These are phyloP conservation scores for Synaphobranchus kaupii DNA, from an alignment of 2,797 vertebrate genomes.

Conservation along the genomic window DNA sequence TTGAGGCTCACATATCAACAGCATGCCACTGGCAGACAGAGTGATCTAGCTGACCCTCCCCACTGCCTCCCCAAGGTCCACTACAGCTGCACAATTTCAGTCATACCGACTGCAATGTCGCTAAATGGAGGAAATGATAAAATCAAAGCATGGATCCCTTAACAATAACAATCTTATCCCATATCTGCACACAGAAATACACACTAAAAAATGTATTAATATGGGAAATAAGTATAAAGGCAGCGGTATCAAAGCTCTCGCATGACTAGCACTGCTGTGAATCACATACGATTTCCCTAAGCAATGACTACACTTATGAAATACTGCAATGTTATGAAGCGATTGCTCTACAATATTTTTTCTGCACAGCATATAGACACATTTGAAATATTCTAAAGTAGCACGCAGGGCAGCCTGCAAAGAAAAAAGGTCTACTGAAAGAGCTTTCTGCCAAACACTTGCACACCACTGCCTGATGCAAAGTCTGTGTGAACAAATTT, in stretches of 20 bases:
- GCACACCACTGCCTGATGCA: not conserved
- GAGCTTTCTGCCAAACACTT: not conserved
- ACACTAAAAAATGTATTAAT: not conserved
- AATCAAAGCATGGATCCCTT: not conserved
- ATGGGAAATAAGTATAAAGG: not conserved
- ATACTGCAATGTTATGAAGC: not conserved
- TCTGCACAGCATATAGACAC: not conserved
- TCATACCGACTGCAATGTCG: not conserved
- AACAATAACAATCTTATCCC: not conserved
- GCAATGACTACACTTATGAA: not conserved
- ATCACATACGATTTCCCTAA: not conserved
- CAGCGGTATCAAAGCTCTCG: not conserved
- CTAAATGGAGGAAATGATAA: not conserved
- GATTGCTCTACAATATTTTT: not conserved
- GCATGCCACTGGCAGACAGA: constrained; percentile 44
- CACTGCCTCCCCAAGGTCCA: not conserved
- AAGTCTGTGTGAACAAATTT: not conserved
- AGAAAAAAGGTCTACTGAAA: not conserved
- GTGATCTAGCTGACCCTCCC: not conserved
- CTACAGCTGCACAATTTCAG: not conserved
- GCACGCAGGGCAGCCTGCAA: not conserved
- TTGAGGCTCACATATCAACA: constrained; percentile 46
- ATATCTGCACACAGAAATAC: not conserved
- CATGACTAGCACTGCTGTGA: not conserved
- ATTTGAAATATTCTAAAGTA: not conserved